Base-by-base conservation (phyloP, 1,140 invertebrate species). In the Chrysoperla carnea region DNA sequence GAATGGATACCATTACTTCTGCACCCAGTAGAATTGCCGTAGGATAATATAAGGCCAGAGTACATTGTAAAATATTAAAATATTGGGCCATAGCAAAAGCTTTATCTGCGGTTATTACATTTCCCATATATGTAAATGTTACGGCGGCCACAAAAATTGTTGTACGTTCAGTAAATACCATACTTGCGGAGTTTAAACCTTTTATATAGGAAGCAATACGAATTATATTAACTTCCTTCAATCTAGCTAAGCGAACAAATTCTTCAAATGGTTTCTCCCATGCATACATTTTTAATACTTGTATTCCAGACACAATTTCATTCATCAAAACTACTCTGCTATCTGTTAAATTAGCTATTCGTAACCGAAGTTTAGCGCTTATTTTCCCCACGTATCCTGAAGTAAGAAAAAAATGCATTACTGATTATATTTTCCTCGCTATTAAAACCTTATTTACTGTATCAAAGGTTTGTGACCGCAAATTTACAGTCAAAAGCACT, bases 261-360 rank as follows among this genome's bases (percentile, higher is more conserved):
- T 67, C 68, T 41, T 65, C 62, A 47, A 79, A 79, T 0, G 75
- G 73, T 41, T 67, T 68, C 47, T 81, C 76, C 77, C 76, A 81
- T 0, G 74, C 72, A 46, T 79, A 80, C 76, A 83, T 81, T 62
- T 84, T 85, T 9, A 84, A 74, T 3, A 73, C 67, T 54, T 72
- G 48, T 50, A 71, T 8, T 2, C 29, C 11, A 31, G 37, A 17
- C 11, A 47, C 72, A 2, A 84, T 73, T 57, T 83, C 79, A 52
- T 73, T 79, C 74, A 82, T 81, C 31, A 80, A 52, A 29, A 69
- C 17, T 6, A 82, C 67, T 36, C 81, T 56, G 46, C 76, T 66
- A 55, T 84, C 81, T 1, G 78, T 81, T 37, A 63, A 54, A 11
- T 56, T 48, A 0, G 74, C 69, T 31, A 66, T 69, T 46, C 65